phyloP scores from a whole-genome alignment of 2,113 vertebrate genomes.

The Morphnarchus princeps region DNA sequence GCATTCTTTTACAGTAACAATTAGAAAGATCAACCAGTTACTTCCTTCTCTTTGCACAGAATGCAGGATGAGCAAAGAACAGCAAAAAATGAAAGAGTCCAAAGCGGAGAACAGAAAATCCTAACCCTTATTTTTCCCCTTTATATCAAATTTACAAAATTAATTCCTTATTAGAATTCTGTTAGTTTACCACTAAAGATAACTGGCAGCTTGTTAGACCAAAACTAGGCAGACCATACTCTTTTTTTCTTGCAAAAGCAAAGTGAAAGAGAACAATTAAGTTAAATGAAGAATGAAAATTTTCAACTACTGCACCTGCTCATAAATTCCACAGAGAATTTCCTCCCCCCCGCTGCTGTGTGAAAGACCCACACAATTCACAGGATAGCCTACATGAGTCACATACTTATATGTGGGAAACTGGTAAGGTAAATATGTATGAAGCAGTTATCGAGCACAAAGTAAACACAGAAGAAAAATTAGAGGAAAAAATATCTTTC shows the following conservation, averaged over 20 bases:
- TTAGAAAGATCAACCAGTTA: background rate
- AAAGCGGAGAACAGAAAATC: background rate
- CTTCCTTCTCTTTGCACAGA: background rate
- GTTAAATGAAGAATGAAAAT: background rate
- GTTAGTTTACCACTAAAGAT: background rate
- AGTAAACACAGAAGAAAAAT: constrained; percentile 40
- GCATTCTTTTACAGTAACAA: background rate
- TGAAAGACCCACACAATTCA: background rate
- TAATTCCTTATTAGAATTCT: background rate
- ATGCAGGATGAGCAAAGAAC: background rate
- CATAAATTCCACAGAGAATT: background rate
- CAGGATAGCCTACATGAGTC: background rate
- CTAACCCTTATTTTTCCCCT: background rate
- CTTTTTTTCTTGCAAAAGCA: background rate
- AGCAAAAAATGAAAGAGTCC: background rate
- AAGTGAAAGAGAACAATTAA: background rate
- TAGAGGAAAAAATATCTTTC: constrained; percentile 9
- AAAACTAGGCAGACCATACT: background rate
- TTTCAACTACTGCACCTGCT: background rate
- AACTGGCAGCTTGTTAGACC: background rate
- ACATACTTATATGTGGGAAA: background rate
- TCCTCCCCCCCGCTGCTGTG: background rate
- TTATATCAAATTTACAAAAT: background rate
- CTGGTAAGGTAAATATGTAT: background rate
- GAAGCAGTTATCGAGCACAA: background rate